Evolutionary conservation across 2,113 vertebrate genomes (phyloP), one percentile per base, ranked within the genome.

Genomic region (Gymnarchus niloticus): DNA sequence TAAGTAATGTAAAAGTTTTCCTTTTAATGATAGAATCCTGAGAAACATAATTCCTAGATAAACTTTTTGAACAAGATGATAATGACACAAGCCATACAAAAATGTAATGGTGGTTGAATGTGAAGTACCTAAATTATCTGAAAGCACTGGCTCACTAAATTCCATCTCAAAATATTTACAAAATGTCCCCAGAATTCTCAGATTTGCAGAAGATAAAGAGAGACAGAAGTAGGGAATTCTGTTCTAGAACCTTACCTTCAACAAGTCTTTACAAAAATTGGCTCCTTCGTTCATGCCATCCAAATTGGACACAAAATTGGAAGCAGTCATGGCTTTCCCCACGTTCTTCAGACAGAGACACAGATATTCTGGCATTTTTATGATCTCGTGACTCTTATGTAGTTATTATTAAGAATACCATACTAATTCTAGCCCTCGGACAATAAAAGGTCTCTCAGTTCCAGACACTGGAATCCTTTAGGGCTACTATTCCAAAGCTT

Each of bases 241-340:
- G 3, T 7, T 2, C 23, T 33, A 59, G 33, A 25, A 21, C 3
- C 0, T 33, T 92, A 98, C 97, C 93, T 97, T 98, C 7, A 98
- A 89, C 86, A 95, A 89, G 21, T 97, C 96, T 87, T 95, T 96
- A 88, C 88, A 94, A 92, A 97, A 98, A 91, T 95, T 95, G 49
- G 86, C 87, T 0, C 93, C 96, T 0, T 97, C 95, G n/a, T 92
- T 95, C 93, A 98, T 95, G 69, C 94, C 95, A 0, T 95, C 93
- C 83, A 98, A 91, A 89, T 98, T 98, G 90, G 91, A 94, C 54
- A 98, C 92, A 87, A 98, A 98, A 28, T 94, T 93, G 48, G 95
- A 91, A 2, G 92, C 91, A 4, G 94, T 95, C 97, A 98, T 98
- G 89, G 93, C 91, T 86, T 96, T 97, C n/a, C 97, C 97, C 0